Conservation (phyloP, 2,797 vertebrate species). For the Etheostoma nigrum region DNA sequence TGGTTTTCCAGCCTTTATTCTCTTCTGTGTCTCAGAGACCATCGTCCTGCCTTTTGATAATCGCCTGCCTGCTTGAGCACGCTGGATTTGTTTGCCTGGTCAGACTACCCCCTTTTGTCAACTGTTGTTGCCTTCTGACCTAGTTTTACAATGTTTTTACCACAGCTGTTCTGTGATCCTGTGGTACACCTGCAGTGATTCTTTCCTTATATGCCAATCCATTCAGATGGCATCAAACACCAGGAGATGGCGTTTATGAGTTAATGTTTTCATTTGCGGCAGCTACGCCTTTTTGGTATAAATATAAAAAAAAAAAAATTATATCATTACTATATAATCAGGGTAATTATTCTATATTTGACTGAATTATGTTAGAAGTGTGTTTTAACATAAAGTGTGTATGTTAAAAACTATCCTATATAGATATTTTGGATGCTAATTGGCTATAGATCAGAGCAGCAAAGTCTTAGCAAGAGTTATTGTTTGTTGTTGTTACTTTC, state of each 20-base stretch:
- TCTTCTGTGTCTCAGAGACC: not conserved
- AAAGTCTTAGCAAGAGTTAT: not conserved
- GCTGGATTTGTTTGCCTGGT: conserved; percentile 14
- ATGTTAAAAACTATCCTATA: too few relatives aligned
- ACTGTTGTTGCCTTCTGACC: conserved; percentile 48
- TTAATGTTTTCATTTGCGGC: not conserved
- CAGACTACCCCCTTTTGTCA: not conserved
- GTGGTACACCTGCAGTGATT: conserved; percentile 39
- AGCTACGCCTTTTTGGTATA: conserved; percentile 6
- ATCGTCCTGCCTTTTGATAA: not conserved
- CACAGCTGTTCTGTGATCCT: conserved; percentile 42
- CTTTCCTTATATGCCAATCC: conserved; percentile 32
- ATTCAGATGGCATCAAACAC: conserved; percentile 20
- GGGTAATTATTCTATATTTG: conserved; percentile 9
- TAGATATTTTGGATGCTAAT: not conserved
- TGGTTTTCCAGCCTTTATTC: not conserved
- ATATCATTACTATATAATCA: conserved; percentile 22
- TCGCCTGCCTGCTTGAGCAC: conserved; percentile 2
- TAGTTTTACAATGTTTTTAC: conserved; percentile 21
- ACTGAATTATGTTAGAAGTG: not conserved
- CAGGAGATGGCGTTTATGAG: not conserved
- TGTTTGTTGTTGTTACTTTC: not conserved
- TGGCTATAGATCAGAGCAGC: not conserved
- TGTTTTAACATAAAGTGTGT: too few relatives aligned
- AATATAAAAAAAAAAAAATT: not conserved